phyloP scores from a whole-genome alignment of 2,113 vertebrate genomes.

The Poeciliopsis turrubarensis region DNA sequence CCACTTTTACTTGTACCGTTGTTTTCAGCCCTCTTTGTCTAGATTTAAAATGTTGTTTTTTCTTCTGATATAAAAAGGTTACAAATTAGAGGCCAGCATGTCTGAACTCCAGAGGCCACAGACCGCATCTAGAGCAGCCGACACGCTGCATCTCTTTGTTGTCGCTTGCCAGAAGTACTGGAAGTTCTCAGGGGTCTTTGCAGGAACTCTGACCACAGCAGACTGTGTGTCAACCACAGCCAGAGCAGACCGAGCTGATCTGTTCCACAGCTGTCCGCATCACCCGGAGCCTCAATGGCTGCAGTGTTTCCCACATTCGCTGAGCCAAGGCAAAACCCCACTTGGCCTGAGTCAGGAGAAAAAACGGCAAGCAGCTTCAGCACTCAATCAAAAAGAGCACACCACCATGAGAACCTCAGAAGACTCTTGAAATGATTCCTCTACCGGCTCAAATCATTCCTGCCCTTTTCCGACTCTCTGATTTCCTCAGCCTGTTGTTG shows the following conservation, averaged over 20 bases:
- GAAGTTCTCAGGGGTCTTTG: conserved; percentile 20
- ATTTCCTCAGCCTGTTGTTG: conserved; percentile 51
- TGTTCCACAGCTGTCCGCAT: conserved; percentile 65
- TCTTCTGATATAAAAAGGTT: conserved; percentile 4
- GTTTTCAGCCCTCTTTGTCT: conserved; percentile 17
- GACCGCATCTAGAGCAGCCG: not conserved
- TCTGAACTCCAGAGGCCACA: not conserved
- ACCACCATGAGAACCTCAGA: conserved; percentile 14
- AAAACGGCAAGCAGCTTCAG: not conserved
- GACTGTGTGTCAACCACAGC: conserved; percentile 16
- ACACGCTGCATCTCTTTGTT: conserved; percentile 19
- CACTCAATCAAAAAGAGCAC: conserved; percentile 29
- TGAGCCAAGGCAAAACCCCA: conserved; percentile 60
- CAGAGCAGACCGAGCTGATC: conserved; percentile 48
- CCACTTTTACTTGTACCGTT: not conserved
- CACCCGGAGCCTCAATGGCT: conserved; percentile 49
- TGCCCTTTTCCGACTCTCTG: conserved; percentile 58
- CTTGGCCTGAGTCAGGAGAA: conserved; percentile 60
- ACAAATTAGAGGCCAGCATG: not conserved
- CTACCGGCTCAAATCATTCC: conserved; percentile 33
- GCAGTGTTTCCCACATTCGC: conserved; percentile 60
- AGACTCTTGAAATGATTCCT: conserved; percentile 32
- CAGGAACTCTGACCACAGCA: conserved; percentile 17
- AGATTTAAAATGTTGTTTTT: not conserved
- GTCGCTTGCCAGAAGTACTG: conserved; percentile 28